phyloP scores from a whole-genome alignment of 2,113 vertebrate species.

The Willisornis vidua region DNA sequence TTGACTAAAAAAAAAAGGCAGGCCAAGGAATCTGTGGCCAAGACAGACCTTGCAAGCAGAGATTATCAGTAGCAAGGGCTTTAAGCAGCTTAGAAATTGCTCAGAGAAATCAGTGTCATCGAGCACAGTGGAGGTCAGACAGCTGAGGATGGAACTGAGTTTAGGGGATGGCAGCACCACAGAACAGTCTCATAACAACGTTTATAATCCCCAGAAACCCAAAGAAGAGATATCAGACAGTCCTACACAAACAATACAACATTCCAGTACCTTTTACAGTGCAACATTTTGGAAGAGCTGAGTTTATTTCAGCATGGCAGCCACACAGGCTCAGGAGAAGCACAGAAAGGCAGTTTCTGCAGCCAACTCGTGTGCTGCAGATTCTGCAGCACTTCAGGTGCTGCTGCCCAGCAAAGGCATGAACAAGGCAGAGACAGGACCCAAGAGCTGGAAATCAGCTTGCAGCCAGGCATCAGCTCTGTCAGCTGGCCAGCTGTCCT shows the following conservation, averaged over 20 bases:
- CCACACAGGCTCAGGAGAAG: background rate
- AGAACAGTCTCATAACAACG: background rate
- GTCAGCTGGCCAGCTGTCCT: background rate
- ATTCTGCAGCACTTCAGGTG: background rate
- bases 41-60: background rate
- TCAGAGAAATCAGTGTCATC: background rate
- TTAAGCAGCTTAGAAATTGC: slow-evolving; percentile 11
- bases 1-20: background rate
- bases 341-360: background rate
- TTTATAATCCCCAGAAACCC: background rate
- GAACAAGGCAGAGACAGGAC: background rate
- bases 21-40: background rate
- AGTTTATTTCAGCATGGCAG: background rate
- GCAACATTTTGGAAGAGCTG: background rate
- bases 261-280: background rate
- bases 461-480: background rate
- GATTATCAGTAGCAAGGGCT: background rate
- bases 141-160: background rate
- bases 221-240: background rate
- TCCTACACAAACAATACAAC: background rate
- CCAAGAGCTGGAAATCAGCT: background rate
- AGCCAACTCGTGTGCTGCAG: background rate
- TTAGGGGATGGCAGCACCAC: background rate
- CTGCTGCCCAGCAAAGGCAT: background rate
- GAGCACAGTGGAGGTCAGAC: background rate